Conservation (phyloP, 2,797 vertebrate genomes). For the Chaunax sp. region DNA sequence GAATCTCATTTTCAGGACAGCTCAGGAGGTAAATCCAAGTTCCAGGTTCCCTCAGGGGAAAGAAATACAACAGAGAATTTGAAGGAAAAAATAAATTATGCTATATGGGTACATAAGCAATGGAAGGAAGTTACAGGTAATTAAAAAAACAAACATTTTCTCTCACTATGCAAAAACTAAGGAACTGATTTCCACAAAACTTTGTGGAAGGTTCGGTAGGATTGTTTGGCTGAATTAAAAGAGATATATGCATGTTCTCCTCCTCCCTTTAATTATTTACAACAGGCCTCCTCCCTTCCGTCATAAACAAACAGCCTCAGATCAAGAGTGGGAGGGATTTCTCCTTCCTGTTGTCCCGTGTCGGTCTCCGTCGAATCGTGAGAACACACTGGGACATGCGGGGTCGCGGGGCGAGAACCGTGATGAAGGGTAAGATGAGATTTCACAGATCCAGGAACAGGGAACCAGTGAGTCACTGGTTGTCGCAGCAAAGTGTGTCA, state of each 20-base stretch:
- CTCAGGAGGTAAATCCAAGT: not conserved
- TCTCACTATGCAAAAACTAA: too few relatives aligned
- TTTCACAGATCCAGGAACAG: slow-evolving; percentile 72
- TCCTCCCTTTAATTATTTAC: too few relatives aligned
- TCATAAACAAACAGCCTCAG: too few relatives aligned
- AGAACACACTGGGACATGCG: slow-evolving; percentile 30
- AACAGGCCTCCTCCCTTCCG: too few relatives aligned
- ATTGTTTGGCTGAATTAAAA: too few relatives aligned
- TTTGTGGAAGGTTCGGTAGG: too few relatives aligned
- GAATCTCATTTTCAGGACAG: not conserved
- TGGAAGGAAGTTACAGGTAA: too few relatives aligned
- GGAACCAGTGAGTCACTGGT: slow-evolving; percentile 67
- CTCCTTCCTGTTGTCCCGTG: slow-evolving; percentile 35
- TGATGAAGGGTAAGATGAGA: slow-evolving; percentile 46
- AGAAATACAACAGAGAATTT: not conserved
- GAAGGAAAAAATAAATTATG: not conserved
- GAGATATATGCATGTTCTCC: too few relatives aligned
- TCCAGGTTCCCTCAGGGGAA: not conserved
- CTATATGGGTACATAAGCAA: too few relatives aligned
- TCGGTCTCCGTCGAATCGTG: slow-evolving; percentile 30
- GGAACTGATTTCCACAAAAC: too few relatives aligned
- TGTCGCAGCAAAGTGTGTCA: slow-evolving; percentile 67
- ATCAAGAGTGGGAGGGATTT: slow-evolving; percentile 37
- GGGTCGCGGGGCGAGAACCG: slow-evolving; percentile 35
- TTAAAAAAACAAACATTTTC: too few relatives aligned